These are phyloP conservation scores for Momotus momota DNA, from an alignment of 2,797 vertebrate species.

Conservation along the genomic window DNA sequence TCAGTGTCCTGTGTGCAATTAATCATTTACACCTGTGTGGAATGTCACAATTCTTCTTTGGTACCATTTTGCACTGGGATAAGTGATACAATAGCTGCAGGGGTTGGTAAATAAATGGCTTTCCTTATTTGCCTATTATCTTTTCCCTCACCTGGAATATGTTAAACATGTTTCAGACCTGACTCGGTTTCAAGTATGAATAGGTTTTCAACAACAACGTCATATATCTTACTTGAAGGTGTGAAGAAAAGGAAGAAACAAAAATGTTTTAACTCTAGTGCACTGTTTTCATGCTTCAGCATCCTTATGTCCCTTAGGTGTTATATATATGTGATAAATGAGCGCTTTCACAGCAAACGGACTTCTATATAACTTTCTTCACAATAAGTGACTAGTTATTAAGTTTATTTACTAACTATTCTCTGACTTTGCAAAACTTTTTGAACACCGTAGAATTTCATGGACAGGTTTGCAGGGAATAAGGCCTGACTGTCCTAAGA, in stretches of 20 bases:
- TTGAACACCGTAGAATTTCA: neutral
- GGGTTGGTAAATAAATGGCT: neutral
- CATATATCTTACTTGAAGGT: constrained; percentile 18
- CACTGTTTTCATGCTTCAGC: neutral
- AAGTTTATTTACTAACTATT: neutral
- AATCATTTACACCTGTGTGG: neutral
- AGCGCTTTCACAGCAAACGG: neutral
- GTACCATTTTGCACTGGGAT: neutral
- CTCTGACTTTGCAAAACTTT: constrained; percentile 4
- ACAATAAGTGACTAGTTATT: neutral
- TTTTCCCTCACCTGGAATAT: neutral
- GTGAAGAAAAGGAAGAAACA: neutral
- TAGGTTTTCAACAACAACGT: neutral
- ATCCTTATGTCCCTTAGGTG: neutral
- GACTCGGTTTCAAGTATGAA: neutral
- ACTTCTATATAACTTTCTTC: neutral
- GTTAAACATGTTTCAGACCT: neutral
- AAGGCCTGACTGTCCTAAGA: neutral
- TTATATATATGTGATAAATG: neutral
- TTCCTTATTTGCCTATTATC: constrained; percentile 34
- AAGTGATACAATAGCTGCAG: neutral
- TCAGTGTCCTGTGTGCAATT: neutral
- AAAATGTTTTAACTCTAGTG: neutral
- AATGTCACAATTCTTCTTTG: neutral
- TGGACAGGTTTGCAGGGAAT: neutral